A percentile compares a stretch with the other conserved stretches of the same genome.
Conservation (phyloP, 2,888 invertebrate species). For the Philonicus albiceps region DNA sequence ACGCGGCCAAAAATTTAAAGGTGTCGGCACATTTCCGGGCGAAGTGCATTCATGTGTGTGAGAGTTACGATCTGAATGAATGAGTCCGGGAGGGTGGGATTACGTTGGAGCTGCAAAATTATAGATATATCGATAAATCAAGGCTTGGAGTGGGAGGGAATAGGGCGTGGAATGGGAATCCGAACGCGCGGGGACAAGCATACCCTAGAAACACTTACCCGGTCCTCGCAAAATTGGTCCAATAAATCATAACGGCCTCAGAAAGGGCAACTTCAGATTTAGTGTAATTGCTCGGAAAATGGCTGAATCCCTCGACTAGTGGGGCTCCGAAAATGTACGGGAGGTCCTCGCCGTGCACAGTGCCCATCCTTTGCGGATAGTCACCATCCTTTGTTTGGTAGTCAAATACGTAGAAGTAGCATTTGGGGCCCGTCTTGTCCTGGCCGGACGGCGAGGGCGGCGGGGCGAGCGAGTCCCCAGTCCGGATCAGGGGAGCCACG, state of each 20-base stretch:
- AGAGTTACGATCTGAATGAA: neutral
- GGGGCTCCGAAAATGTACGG: conserved; percentile 93
- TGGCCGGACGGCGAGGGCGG: conserved; percentile 68
- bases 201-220: conserved; percentile 73
- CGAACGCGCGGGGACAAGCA: neutral
- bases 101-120: neutral
- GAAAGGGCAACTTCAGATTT: conserved; percentile 85
- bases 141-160: neutral
- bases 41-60: neutral
- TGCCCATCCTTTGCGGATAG: conserved; percentile 91
- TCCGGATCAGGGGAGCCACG: conserved; percentile 87
- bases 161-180: neutral
- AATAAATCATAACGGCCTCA: conserved; percentile 86
- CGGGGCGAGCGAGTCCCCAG: conserved; percentile 80
- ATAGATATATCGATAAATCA: conserved; percentile 24
- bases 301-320: conserved; percentile 79
- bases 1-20: neutral
- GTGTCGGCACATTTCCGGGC: conserved; percentile 22
- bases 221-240: conserved; percentile 86
- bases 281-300: conserved; percentile 89
- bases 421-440: conserved; percentile 74
- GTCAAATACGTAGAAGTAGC: conserved; percentile 90
- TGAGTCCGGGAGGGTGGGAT: neutral
- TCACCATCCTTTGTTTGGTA: conserved; percentile 90
- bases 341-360: conserved; percentile 90